Evolutionary conservation across 1,140 invertebrate species (phyloP).

Genomic region (Megathymus violae): DNA sequence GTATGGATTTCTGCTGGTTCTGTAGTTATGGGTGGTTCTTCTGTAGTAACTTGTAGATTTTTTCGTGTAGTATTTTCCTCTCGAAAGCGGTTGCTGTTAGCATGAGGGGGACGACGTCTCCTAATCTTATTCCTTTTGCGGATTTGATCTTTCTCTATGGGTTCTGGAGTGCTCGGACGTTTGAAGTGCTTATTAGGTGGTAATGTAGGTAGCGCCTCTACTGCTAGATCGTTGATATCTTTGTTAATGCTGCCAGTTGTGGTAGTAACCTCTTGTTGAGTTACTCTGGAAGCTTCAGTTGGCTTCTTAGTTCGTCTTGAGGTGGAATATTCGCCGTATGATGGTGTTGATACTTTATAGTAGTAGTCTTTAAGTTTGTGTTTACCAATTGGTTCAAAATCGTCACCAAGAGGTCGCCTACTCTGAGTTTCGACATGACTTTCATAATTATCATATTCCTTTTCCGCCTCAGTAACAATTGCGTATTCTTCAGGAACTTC

Average conservation of each 20-base stretch:
- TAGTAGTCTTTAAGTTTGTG: slow-evolving; percentile 78
- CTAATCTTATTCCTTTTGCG: slow-evolving; percentile 77
- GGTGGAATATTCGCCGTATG: slow-evolving; percentile 55
- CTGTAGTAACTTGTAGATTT: slow-evolving; percentile 47
- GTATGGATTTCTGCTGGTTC: slow-evolving; percentile 65
- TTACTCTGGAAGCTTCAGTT: slow-evolving; percentile 51
- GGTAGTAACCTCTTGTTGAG: slow-evolving; percentile 49
- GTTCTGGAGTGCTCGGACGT: slow-evolving; percentile 59
- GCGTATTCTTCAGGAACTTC: slow-evolving; percentile 67
- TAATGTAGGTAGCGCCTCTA: slow-evolving; percentile 71
- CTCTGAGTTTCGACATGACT: slow-evolving; percentile 71
- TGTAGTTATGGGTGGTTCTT: slow-evolving; percentile 50
- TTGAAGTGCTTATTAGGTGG: slow-evolving; percentile 79
- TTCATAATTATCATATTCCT: slow-evolving; percentile 69
- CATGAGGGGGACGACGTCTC: slow-evolving; percentile 68
- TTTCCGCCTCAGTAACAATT: slow-evolving; percentile 73
- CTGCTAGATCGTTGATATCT: slow-evolving; percentile 57
- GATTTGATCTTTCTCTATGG: slow-evolving; percentile 66
- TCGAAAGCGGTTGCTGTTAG: slow-evolving; percentile 52
- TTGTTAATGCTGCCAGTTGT: slow-evolving; percentile 41
- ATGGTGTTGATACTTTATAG: slow-evolving; percentile 71
- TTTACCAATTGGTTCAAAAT: slow-evolving; percentile 73
- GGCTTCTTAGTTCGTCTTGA: slow-evolving; percentile 74
- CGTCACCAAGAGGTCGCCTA: slow-evolving; percentile 69
- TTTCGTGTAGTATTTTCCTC: slow-evolving; percentile 58